Conservation (phyloP, 2,113 vertebrate genomes). For the Micronisus gabar region DNA sequence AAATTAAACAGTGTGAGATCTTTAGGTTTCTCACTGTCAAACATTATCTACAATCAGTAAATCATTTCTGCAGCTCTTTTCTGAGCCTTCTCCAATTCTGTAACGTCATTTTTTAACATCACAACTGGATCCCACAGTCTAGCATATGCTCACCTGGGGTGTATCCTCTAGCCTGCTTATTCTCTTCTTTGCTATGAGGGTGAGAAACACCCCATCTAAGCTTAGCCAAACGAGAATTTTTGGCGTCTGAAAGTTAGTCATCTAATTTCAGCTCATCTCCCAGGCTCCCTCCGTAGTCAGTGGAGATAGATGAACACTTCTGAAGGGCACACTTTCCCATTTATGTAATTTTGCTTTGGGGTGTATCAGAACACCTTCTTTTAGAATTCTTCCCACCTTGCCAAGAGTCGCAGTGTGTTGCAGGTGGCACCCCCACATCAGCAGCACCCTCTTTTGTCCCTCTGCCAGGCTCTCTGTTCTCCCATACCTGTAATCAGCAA, state of each 20-base stretch:
- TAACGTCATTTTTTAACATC: neutral
- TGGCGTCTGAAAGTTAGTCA: neutral
- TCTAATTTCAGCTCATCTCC: neutral
- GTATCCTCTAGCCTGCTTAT: neutral
- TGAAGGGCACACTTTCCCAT: neutral
- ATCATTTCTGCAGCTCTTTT: neutral
- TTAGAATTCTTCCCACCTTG: neutral
- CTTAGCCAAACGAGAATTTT: neutral
- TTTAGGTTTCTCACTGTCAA: conserved; percentile 51
- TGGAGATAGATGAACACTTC: neutral
- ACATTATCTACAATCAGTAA: conserved; percentile 32
- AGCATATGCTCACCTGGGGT: neutral
- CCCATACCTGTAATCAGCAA: neutral
- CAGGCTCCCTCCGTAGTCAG: neutral
- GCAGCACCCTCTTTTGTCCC: neutral
- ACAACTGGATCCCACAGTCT: neutral
- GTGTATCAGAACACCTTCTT: neutral
- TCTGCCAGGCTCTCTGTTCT: neutral
- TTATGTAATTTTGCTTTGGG: neutral
- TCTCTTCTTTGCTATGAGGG: neutral
- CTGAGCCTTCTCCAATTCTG: conserved; percentile 2
- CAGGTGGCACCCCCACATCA: neutral
- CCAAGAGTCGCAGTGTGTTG: neutral
- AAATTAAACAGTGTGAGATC: conserved; percentile 63
- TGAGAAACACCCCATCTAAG: neutral